Percentiles rank a stretch among this genome's conserved stretches.
These are phyloP conservation scores for Chamaetylas fuelleborni DNA, from an alignment of 2,113 vertebrate species.

Conservation along the genomic window DNA sequence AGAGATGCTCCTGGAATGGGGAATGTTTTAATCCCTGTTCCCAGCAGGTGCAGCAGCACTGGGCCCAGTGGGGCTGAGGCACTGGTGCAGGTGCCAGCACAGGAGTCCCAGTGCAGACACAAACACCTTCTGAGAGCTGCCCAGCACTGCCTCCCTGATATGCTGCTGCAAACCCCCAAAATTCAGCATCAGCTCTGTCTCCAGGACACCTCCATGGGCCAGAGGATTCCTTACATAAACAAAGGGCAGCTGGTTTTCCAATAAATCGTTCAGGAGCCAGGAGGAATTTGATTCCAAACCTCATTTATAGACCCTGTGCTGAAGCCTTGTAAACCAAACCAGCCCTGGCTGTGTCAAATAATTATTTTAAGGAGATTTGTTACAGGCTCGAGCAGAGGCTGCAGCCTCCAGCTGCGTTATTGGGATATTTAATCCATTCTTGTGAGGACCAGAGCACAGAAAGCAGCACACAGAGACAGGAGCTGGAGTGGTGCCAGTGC, in stretches of 20 bases:
- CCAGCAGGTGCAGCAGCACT: background rate
- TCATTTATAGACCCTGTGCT: background rate
- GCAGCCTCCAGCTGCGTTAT: background rate
- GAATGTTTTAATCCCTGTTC: fast-evolving
- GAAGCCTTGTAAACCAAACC: background rate
- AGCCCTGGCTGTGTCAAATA: background rate
- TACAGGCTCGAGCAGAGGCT: background rate
- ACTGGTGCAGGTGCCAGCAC: background rate
- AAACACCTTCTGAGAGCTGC: background rate
- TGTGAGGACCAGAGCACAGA: background rate
- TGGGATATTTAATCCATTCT: background rate
- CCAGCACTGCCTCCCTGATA: background rate
- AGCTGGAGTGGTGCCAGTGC: background rate
- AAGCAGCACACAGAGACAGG: background rate
- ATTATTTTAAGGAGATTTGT: background rate
- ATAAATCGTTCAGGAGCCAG: background rate
- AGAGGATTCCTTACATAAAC: background rate
- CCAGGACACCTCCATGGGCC: background rate
- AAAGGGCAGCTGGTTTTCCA: background rate
- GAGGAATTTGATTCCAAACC: background rate
- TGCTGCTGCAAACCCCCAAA: background rate
- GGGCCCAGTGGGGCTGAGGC: background rate
- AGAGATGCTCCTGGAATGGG: fast-evolving
- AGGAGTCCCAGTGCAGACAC: background rate
- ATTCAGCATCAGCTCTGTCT: background rate